Conservation (phyloP, 2,888 invertebrate species). For the Hypena proboscidalis region DNA sequence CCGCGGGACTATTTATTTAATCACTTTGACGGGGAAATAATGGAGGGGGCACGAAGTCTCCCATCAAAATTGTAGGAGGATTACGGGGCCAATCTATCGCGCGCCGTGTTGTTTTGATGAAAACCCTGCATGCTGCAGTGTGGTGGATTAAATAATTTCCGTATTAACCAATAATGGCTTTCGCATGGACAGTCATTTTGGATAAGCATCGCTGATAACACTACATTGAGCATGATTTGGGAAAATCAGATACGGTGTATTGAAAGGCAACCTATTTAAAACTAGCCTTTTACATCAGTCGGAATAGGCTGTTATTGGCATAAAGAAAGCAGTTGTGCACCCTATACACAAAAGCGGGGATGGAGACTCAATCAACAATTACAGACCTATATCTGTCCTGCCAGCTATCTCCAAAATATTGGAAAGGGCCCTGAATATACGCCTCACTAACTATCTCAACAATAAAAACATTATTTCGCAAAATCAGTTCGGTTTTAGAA, state of each 20-base stretch:
- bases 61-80: constrained; percentile 69
- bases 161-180: constrained; percentile 47
- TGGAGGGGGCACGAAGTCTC: constrained; percentile 61
- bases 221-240: constrained; percentile 2
- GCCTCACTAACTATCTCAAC: too few species aligned
- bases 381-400: too few species aligned
- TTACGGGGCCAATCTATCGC: constrained; percentile 67
- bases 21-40: constrained; percentile 84
- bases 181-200: constrained; percentile 23
- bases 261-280: too few species aligned
- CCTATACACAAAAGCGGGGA: too few species aligned
- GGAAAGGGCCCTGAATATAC: too few species aligned
- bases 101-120: constrained; percentile 61
- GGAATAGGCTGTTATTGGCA: too few species aligned
- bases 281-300: too few species aligned
- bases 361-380: too few species aligned
- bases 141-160: constrained; percentile 67
- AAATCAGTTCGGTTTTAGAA: too few species aligned
- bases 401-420: too few species aligned
- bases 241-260: not conserved
- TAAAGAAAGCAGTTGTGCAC: too few species aligned
- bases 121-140: constrained; percentile 45
- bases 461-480: too few species aligned
- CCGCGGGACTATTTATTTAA: constrained; percentile 81
- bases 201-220: constrained; percentile 26